Base-by-base conservation (phyloP, 2,113 vertebrate genomes). In the Hippoglossus stenolepis region DNA sequence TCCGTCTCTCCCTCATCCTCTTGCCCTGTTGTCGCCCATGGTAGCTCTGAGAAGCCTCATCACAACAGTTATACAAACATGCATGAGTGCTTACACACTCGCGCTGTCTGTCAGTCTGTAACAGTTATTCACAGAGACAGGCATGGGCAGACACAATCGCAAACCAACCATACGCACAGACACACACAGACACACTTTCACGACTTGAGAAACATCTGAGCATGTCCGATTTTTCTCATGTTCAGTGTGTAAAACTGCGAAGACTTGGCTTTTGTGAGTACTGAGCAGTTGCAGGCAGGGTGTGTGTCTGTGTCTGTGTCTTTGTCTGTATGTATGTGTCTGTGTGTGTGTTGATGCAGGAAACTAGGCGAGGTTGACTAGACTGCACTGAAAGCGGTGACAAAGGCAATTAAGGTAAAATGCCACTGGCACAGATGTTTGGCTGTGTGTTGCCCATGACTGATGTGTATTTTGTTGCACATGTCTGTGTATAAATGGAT, bases 401-500 rank as follows among this genome's bases (percentile, higher is more conserved):
- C 80, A 85, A 83, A 90, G 80, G 72, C 80, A 49, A 72, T 88
- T 87, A 87, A 85, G 85, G 88, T 91, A 79, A 85, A 87, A 88
- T 24, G 88, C 82, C 88, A 60, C 35, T 18, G 53, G 79, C 75
- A 59, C 68, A 77, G 80, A 79, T 68, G 79, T 65, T 60, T 65
- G 70, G 49, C 70, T 70, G 57, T 63, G 66, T 28, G 67, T 47
- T 10, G 72, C 67, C 66, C 10, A 6, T 79, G 78, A 80, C 43
- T 69, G 80, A 73, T 65, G 75, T 81, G 73, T 73, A 57, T 76
- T 79, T 72, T 40, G 57, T 76, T 53, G 68, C 79, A 67, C 47
- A 24, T 64, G 57, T 63, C 23, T 57, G 18, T 77, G 65, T 69
- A 54, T 80, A 63, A 66, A 79, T 23, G 28, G 75, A 86, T 76